Conservation (phyloP, 2,113 vertebrate species). For the Heloderma charlesbogerti region DNA sequence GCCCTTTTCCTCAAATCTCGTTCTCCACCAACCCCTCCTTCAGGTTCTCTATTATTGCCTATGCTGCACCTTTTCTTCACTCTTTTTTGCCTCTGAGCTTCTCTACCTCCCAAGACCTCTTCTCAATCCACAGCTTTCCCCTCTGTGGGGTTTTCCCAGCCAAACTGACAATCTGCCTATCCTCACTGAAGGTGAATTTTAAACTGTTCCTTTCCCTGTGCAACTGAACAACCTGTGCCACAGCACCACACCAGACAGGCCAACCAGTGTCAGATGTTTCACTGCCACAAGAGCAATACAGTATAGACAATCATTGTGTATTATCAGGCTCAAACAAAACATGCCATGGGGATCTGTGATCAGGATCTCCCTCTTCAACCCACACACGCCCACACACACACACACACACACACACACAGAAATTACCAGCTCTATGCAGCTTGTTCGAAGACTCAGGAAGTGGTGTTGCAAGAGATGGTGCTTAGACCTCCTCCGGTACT, state of each 20-base stretch:
- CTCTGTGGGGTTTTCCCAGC: not conserved
- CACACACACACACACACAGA: not conserved
- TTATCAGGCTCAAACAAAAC: no score
- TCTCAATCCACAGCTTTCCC: not conserved
- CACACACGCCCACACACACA: no score
- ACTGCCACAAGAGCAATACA: not conserved
- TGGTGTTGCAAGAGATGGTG: no score
- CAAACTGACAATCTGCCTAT: not conserved
- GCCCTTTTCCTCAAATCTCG: not conserved
- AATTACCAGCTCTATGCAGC: no score
- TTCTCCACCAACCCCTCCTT: not conserved
- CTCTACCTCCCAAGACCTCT: not conserved
- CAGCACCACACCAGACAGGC: not conserved
- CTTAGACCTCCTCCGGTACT: not conserved
- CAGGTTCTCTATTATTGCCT: not conserved
- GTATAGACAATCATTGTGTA: not conserved
- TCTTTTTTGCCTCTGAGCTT: not conserved
- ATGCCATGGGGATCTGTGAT: no score
- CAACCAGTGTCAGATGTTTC: not conserved
- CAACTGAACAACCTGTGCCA: not conserved
- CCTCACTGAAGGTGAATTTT: not conserved
- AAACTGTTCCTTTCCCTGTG: not conserved
- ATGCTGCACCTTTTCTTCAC: not conserved
- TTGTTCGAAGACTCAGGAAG: not conserved
- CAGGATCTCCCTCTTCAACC: not conserved